Evolutionary conservation across 2,888 invertebrate genomes (phyloP).

Genomic region (Nomada hirtipes): DNA sequence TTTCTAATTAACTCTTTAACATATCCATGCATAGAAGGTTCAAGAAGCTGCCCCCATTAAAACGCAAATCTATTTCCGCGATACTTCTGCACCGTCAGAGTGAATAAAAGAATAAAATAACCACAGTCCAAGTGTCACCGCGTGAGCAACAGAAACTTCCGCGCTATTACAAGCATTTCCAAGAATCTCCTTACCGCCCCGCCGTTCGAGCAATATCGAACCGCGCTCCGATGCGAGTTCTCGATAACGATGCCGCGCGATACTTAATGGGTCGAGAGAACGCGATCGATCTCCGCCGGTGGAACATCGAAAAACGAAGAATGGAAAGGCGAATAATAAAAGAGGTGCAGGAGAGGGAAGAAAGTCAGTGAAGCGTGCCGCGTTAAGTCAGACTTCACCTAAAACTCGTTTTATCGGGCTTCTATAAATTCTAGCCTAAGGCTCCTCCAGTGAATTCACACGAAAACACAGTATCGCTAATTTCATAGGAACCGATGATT

Average conservation of each 20-base stretch:
- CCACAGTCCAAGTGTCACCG: background rate
- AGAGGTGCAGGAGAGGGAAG: background rate
- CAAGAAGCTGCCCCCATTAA: background rate
- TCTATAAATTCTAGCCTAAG: constrained; percentile 36
- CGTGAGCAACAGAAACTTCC: constrained; percentile 6
- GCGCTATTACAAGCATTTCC: constrained; percentile 12
- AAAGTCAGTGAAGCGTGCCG: constrained; percentile 29
- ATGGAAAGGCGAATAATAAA: background rate
- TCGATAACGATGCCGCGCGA: constrained; percentile 32
- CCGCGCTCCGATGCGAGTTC: constrained; percentile 18
- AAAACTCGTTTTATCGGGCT: constrained; percentile 39
- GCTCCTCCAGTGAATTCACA: constrained; percentile 32
- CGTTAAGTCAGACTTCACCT: constrained; percentile 36
- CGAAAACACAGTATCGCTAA: constrained; percentile 50
- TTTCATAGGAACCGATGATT: constrained; percentile 56
- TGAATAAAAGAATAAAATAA: background rate
- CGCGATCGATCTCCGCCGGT: constrained; percentile 23
- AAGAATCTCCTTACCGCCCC: constrained; percentile 21
- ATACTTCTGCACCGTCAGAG: too few species aligned
- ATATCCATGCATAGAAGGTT: too few species aligned
- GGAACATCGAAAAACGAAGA: constrained; percentile 4
- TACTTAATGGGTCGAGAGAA: constrained; percentile 35
- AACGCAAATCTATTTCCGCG: background rate
- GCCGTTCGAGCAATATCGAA: constrained; percentile 25
- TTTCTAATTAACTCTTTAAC: too few species aligned